phyloP scores from a whole-genome alignment of 2,113 vertebrate species.

The Boleophthalmus pectinirostris region DNA sequence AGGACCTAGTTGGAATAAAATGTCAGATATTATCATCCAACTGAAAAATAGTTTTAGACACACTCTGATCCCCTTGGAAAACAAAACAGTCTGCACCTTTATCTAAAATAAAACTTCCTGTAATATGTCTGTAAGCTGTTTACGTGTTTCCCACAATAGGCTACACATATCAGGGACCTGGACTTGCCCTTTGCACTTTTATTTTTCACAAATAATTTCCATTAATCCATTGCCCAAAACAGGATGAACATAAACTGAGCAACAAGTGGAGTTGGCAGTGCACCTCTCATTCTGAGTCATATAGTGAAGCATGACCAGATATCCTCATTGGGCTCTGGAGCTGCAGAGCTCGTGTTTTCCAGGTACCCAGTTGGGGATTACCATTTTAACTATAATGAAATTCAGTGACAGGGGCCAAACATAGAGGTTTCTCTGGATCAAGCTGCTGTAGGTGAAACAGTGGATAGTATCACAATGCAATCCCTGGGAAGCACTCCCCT shows the following conservation, averaged over 20 bases:
- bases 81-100: background rate
- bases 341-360: slow-evolving; percentile 50
- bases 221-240: slow-evolving; percentile 48
- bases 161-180: slow-evolving; percentile 44
- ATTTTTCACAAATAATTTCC: slow-evolving; percentile 59
- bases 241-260: slow-evolving; percentile 50
- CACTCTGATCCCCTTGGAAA: background rate
- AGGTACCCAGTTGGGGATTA: slow-evolving; percentile 60
- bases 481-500: slow-evolving; percentile 75
- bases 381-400: slow-evolving; percentile 41
- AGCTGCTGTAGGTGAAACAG: slow-evolving; percentile 49
- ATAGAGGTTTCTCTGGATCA: slow-evolving; percentile 64
- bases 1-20: background rate
- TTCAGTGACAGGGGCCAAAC: slow-evolving; percentile 46
- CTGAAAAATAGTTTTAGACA: background rate
- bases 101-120: slow-evolving; percentile 16
- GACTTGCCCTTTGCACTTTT: slow-evolving; percentile 38
- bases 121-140: slow-evolving; percentile 32
- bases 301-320: slow-evolving; percentile 55
- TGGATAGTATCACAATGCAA: slow-evolving; percentile 69
- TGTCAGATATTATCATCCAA: background rate
- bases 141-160: slow-evolving; percentile 38
- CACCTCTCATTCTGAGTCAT: slow-evolving; percentile 42
- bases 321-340: slow-evolving; percentile 47
- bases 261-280: slow-evolving; percentile 53